These are phyloP conservation scores for Aegithalos caudatus DNA, from an alignment of 2,113 vertebrate genomes.

Conservation along the genomic window DNA sequence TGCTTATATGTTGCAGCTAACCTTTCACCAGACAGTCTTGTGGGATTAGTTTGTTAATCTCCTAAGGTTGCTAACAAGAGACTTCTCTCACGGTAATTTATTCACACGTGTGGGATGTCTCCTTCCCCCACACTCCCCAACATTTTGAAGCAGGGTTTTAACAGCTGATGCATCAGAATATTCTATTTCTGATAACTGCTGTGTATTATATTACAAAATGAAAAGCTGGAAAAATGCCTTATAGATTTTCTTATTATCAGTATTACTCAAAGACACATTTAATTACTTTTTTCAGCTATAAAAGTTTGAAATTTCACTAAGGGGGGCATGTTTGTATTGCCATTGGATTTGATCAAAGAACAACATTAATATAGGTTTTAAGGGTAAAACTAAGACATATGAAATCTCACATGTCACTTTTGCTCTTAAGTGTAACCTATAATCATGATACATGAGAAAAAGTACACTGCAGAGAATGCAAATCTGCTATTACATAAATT, in stretches of 20 bases:
- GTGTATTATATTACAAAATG: background rate
- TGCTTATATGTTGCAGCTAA: background rate
- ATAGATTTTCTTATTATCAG: background rate
- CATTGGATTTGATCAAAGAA: background rate
- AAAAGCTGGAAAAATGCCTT: background rate
- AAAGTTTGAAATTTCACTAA: background rate
- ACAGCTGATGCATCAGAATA: background rate
- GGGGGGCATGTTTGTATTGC: background rate
- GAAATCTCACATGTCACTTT: background rate
- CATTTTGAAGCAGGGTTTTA: background rate
- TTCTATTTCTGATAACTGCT: background rate
- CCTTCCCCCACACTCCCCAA: background rate
- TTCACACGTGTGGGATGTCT: background rate
- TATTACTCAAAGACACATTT: background rate
- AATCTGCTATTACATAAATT: background rate
- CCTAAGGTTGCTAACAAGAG: slow-evolving; percentile 27
- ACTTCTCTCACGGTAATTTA: slow-evolving; percentile 17
- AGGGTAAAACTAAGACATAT: background rate
- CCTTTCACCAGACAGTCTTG: background rate
- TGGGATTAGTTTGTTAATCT: slow-evolving; percentile 38
- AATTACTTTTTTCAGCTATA: background rate
- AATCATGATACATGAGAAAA: background rate
- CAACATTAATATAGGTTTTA: background rate
- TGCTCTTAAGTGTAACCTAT: background rate
- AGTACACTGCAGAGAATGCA: background rate